Conservation (phyloP, 2,888 invertebrate species). For the Nomada lathburiana region DNA sequence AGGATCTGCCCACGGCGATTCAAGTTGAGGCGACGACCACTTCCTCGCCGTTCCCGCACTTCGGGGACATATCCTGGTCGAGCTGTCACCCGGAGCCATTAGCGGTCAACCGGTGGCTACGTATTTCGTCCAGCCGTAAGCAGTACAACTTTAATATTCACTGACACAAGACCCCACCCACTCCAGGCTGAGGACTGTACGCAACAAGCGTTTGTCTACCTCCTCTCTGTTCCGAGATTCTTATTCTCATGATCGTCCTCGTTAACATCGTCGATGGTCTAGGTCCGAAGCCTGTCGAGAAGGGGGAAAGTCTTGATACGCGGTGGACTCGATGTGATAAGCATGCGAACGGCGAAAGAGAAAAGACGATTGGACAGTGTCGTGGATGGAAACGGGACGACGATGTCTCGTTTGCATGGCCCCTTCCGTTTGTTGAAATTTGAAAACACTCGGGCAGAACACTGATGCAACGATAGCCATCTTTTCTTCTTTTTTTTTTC, state of each 20-base stretch:
- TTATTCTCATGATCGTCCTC: conserved; percentile 46
- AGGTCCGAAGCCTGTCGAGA: conserved; percentile 78
- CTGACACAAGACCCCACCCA: conserved; percentile 84
- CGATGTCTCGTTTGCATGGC: conserved; percentile 36
- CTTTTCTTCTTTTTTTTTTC: conserved; percentile 3
- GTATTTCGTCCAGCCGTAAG: conserved; percentile 83
- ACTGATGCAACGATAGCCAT: neutral
- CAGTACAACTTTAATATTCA: conserved; percentile 84
- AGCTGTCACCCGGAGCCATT: conserved; percentile 83
- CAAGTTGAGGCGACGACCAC: conserved; percentile 82
- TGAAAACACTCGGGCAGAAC: neutral
- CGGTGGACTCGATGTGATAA: conserved; percentile 44
- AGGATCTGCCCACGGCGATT: conserved; percentile 77
- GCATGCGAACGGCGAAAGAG: conserved; percentile 33
- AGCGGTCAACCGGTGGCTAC: conserved; percentile 83
- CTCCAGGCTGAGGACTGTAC: conserved; percentile 82
- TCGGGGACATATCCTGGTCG: conserved; percentile 83
- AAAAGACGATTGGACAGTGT: neutral
- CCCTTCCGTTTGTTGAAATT: conserved; percentile 14
- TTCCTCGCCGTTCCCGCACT: conserved; percentile 80
- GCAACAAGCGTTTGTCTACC: conserved; percentile 60
- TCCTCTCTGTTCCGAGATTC: conserved; percentile 58
- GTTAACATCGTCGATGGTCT: conserved; percentile 43
- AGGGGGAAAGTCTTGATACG: conserved; percentile 67
- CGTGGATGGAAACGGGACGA: conserved; percentile 1